These are phyloP conservation scores for Mesorhabditis spiculigera DNA, from an alignment of 2,888 invertebrate genomes.

Conservation along the genomic window DNA sequence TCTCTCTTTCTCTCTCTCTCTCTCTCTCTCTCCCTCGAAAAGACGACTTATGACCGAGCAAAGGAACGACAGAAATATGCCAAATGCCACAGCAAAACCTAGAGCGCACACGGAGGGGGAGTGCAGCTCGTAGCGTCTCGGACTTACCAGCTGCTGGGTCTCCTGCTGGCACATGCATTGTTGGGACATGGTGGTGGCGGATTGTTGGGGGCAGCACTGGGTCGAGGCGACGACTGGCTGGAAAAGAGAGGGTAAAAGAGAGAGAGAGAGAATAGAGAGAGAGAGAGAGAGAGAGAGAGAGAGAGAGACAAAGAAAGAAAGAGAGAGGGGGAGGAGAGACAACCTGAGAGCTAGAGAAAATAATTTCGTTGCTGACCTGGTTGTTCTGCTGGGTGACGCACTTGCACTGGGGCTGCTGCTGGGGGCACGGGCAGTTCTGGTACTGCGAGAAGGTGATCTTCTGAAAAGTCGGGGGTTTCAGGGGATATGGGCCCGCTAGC, in stretches of 20 bases:
- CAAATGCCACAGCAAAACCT: too few relatives aligned
- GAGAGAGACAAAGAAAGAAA: too few relatives aligned
- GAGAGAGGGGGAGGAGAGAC: too few relatives aligned
- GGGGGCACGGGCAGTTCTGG: slow-evolving; percentile 43
- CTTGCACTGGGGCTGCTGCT: slow-evolving; percentile 38
- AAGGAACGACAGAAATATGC: too few relatives aligned
- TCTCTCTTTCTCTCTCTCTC: too few relatives aligned
- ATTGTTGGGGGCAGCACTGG: slow-evolving; percentile 37
- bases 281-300: too few relatives aligned
- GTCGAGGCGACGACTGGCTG: slow-evolving; percentile 35
- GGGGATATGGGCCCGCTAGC: background rate
- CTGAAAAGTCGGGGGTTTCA: slow-evolving; percentile 9
- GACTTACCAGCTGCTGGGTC: slow-evolving; percentile 6
- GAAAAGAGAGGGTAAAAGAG: background rate
- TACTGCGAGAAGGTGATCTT: slow-evolving; percentile 38
- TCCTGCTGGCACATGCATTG: slow-evolving; percentile 14
- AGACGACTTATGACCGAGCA: too few relatives aligned
- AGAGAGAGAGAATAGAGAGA: too few relatives aligned
- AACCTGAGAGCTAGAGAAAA: background rate
- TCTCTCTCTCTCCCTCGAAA: too few relatives aligned
- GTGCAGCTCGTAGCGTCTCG: background rate
- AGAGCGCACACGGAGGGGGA: too few relatives aligned
- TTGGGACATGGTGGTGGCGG: slow-evolving; percentile 26
- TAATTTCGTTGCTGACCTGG: slow-evolving; percentile 10
- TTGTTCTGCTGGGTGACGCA: slow-evolving; percentile 38